These are phyloP conservation scores for Etia nguti DNA, from an alignment of 2,113 vertebrate genomes.

Conservation along the genomic window DNA sequence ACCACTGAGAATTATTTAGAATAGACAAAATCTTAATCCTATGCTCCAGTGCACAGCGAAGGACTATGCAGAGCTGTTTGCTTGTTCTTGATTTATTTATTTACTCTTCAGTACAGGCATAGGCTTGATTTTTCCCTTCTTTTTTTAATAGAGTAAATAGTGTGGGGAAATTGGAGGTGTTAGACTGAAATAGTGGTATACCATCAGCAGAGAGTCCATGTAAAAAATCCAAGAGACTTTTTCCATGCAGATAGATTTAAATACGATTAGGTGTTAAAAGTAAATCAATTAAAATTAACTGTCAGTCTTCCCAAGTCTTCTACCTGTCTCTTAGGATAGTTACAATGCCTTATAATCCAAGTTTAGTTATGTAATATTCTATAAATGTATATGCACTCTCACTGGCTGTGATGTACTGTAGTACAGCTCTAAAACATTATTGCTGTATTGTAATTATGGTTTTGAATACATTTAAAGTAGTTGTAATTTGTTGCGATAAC, in stretches of 20 bases:
- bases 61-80: background rate
- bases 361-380: background rate
- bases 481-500: background rate
- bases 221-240: conserved; percentile 17
- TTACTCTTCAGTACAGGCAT: conserved; percentile 9
- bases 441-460: background rate
- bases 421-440: background rate
- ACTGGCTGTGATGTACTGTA: background rate
- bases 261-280: conserved; percentile 36
- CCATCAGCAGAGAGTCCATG: background rate
- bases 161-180: conserved; percentile 8
- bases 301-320: background rate
- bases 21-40: conserved; percentile 64
- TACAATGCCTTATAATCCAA: background rate
- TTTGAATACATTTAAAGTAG: background rate
- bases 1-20: conserved; percentile 54
- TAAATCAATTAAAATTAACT: conserved; percentile 2
- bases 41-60: conserved; percentile 33
- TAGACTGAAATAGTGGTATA: conserved; percentile 31
- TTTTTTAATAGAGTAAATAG: conserved; percentile 7
- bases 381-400: background rate
- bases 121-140: background rate
- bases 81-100: conserved; percentile 44
- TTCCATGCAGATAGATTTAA: conserved; percentile 19
- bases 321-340: background rate